Evolutionary conservation across 92 coral and sea anemone species (phyloP).

Genomic region (Siderastrea radians): DNA sequence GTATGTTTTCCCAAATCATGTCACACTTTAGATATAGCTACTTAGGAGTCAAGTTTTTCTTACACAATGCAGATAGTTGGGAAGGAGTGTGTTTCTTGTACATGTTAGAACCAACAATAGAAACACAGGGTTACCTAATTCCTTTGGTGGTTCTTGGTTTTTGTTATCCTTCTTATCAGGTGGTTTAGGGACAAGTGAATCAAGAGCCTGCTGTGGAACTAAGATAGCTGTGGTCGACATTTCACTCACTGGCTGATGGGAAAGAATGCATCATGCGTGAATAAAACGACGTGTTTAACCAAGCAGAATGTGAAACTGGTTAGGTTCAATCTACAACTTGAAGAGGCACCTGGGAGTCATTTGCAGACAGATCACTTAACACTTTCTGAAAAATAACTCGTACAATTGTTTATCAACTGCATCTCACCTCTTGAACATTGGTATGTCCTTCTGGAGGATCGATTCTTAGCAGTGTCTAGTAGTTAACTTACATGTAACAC

Average conservation of each 20-base stretch:
- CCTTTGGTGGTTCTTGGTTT: constrained; percentile 29
- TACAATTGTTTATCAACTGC: no score
- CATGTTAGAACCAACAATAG: neutral
- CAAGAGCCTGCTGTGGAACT: constrained; percentile 78
- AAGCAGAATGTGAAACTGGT: no score
- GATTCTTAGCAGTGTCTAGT: no score
- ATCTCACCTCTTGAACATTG: no score
- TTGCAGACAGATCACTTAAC: neutral
- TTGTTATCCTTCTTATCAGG: constrained; percentile 27
- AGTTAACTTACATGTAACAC: no score
- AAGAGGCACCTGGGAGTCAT: neutral
- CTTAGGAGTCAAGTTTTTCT: no score
- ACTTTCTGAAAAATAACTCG: neutral
- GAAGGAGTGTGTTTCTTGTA: no score
- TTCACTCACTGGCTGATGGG: constrained; percentile 57
- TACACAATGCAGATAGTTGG: no score
- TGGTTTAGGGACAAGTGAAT: constrained; percentile 47
- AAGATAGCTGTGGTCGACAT: constrained; percentile 67
- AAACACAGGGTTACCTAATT: neutral
- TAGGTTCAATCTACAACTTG: neutral
- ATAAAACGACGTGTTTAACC: no score
- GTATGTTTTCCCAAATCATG: no score
- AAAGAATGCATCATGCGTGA: neutral
- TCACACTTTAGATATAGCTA: no score
- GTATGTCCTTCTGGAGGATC: no score